phyloP scores from a whole-genome alignment of 1,140 invertebrate genomes.

The Melipona quadrifasciata region DNA sequence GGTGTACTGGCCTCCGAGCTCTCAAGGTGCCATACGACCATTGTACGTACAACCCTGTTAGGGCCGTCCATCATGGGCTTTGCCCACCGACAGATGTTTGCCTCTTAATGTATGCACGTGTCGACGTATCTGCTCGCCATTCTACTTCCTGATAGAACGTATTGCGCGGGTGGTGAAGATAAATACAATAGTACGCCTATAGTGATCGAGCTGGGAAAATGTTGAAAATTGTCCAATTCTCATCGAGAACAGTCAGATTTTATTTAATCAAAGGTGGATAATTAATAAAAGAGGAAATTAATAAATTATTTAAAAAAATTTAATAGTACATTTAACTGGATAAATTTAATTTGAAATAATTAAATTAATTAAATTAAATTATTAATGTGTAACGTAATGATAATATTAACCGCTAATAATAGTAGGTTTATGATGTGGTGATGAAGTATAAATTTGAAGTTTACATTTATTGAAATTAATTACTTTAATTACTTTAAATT shows the following conservation, averaged over 20 bases:
- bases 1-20: slow-evolving; percentile 34
- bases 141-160: slow-evolving; percentile 64
- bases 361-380: not conserved
- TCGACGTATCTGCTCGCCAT: slow-evolving; percentile 72
- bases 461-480: not conserved
- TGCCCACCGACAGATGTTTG: slow-evolving; percentile 74
- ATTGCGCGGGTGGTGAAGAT: slow-evolving; percentile 30
- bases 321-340: not conserved
- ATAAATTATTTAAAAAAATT: not conserved
- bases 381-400: not conserved
- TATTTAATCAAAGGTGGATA: not conserved
- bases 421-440: not conserved
- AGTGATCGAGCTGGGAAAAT: slow-evolving; percentile 49
- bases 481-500: no score
- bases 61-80: slow-evolving; percentile 64
- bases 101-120: slow-evolving; percentile 75
- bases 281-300: not conserved
- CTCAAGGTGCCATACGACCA: slow-evolving; percentile 65
- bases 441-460: not conserved
- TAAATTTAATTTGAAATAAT: not conserved
- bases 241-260: not conserved
- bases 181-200: slow-evolving; percentile 44
- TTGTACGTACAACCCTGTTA: slow-evolving; percentile 65
- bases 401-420: not conserved
- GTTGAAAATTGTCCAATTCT: no score